phyloP scores from a whole-genome alignment of 2,797 vertebrate species.

The Pseudocheirus occidentalis region DNA sequence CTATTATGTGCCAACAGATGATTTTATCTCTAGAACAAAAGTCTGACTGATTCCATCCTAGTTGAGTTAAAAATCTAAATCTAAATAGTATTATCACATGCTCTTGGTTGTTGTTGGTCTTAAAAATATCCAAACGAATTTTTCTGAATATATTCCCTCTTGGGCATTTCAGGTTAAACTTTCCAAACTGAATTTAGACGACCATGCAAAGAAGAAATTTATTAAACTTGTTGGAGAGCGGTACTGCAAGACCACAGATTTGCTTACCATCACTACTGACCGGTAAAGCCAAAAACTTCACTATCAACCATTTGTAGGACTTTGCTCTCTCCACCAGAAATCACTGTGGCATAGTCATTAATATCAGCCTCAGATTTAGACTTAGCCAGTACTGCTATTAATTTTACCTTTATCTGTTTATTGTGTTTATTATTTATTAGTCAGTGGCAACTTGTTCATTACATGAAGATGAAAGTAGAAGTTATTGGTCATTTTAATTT shows the following conservation, averaged over 20 bases:
- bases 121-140: slow-evolving; percentile 43
- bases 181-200: slow-evolving; percentile 93
- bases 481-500: slow-evolving; percentile 33
- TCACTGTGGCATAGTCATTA: background rate
- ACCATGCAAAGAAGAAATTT: slow-evolving; percentile 94
- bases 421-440: background rate
- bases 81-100: slow-evolving; percentile 16
- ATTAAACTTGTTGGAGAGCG: slow-evolving; percentile 91
- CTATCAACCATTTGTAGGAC: background rate
- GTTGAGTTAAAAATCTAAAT: slow-evolving; percentile 32
- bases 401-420: slow-evolving; percentile 37
- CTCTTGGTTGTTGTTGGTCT: background rate
- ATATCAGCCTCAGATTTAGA: background rate
- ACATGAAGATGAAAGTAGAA: slow-evolving; percentile 24
- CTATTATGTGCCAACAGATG: background rate
- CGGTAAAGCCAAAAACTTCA: slow-evolving; percentile 84
- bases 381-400: background rate
- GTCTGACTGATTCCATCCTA: slow-evolving; percentile 44
- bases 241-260: slow-evolving; percentile 89
- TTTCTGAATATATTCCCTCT: slow-evolving; percentile 58
- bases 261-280: slow-evolving; percentile 91
- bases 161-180: slow-evolving; percentile 90
- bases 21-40: background rate
- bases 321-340: background rate
- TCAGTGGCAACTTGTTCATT: slow-evolving; percentile 2